Percentiles rank a stretch among this genome's conserved stretches.
Conservation (phyloP, 2,888 invertebrate genomes). For the Hypercompe scribonia region DNA sequence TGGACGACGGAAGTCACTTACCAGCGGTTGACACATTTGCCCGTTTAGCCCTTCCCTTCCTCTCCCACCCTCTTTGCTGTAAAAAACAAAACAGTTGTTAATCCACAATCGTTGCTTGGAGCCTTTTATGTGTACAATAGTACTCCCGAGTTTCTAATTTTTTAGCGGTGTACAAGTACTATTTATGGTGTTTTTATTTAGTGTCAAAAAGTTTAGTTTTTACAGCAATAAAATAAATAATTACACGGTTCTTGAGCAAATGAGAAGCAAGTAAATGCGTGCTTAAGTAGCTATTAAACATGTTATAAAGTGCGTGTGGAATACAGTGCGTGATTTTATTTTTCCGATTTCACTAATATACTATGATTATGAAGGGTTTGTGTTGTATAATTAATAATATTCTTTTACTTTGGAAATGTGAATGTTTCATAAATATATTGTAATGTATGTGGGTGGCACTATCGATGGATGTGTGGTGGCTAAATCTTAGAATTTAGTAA, state of each 20-base stretch:
- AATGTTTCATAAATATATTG: not conserved
- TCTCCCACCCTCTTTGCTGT: no score
- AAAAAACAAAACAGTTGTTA: no score
- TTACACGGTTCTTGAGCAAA: conserved; percentile 38
- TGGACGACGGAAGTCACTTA: no score
- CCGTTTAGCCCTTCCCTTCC: no score
- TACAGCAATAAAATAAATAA: not conserved
- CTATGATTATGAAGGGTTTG: not conserved
- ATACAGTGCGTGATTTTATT: not conserved
- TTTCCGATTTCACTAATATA: not conserved
- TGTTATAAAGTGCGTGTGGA: not conserved
- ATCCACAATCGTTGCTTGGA: no score
- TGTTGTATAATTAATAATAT: not conserved
- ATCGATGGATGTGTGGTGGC: not conserved
- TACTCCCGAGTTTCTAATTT: no score
- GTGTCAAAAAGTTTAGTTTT: no score
- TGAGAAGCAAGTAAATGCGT: conserved; percentile 19
- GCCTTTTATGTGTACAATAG: no score
- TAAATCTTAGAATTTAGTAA: not conserved
- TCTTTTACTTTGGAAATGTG: not conserved
- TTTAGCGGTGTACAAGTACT: no score
- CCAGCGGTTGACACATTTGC: no score
- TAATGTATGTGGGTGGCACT: not conserved
- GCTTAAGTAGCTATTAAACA: conserved; percentile 16
- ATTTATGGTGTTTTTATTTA: no score